Base-by-base conservation (phyloP, 2,888 invertebrate species). In the Steromphala cineraria region DNA sequence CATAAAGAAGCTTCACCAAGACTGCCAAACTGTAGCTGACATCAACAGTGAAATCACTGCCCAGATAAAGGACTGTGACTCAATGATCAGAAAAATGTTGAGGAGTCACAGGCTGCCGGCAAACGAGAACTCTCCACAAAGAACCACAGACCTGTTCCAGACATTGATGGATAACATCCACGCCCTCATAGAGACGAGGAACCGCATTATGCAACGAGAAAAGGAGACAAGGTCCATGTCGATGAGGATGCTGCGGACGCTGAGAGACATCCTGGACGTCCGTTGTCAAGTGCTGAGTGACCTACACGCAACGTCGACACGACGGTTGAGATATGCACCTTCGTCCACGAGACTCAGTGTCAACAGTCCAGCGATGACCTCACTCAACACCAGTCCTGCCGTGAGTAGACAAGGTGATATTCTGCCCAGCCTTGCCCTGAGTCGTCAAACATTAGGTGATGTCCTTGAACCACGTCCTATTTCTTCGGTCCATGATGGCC, bases 111-210 rank as follows among this genome's bases (percentile, higher is more conserved):
- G 52, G 53, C 40, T 75, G 0, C 24, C 75, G 15, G 46, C 21
- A 13, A 52, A 46, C 67, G 53, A 74, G 15, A 13, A 15, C 36
- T 8, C 24, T 36, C 31, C 40, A 24, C 36, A n/a, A 13, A 40
- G 78, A 0, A 53, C 86, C 0, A 85, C 86, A 56, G 87, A 87
- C 67, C 56, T 88, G 36, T 89, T 88, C 76, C 83, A 84, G 13
- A 84, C 82, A 75, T 76, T 89, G 71, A 86, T 89, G 81, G 85
- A 86, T n/a, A 88, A 89, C 81, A 86, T 88, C 56, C 81, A 87
- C 75, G 83, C 81, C 62, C 77, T 89, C 71, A 85, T 87, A 52
- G 84, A 80, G 71, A 71, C 83, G 1, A 78, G 86, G 55, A 81
- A 82, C 55, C 82, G 83, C 52, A 85, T 85, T 13, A 53, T 85